These are phyloP conservation scores for Gyps fulvus DNA, from an alignment of 2,113 vertebrate genomes.

Conservation along the genomic window DNA sequence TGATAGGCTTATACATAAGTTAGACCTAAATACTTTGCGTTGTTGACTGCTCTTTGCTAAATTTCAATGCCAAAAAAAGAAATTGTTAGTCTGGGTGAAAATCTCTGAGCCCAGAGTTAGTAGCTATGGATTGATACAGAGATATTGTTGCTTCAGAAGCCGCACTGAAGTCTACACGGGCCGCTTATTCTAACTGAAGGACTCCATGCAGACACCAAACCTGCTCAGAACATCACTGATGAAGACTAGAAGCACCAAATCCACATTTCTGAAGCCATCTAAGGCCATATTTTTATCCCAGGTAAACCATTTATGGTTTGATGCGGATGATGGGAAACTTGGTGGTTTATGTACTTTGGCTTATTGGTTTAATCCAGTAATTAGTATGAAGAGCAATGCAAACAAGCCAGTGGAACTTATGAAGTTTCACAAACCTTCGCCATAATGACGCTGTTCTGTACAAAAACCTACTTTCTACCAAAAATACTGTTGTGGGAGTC, in stretches of 20 bases:
- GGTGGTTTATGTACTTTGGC: not conserved
- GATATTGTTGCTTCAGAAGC: not conserved
- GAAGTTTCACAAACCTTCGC: not conserved
- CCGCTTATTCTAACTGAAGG: not conserved
- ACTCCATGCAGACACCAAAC: not conserved
- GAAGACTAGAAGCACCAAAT: not conserved
- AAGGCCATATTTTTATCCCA: not conserved
- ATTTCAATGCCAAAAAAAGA: not conserved
- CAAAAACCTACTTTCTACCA: not conserved
- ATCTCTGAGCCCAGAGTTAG: not conserved
- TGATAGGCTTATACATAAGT: fast-evolving
- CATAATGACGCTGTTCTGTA: not conserved
- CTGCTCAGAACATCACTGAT: not conserved
- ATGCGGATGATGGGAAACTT: fast-evolving
- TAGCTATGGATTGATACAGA: not conserved
- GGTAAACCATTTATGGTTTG: not conserved
- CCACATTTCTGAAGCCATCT: not conserved
- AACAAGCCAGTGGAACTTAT: not conserved
- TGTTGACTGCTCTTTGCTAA: not conserved
- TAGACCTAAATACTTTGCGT: not conserved
- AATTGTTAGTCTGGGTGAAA: not conserved
- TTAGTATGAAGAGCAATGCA: not conserved
- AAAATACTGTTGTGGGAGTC: not conserved
- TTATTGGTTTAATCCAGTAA: not conserved
- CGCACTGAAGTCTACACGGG: not conserved